Evolutionary conservation across 2,113 vertebrate species (phyloP), one percentile per base, ranked within the genome.

Genomic region (Malurus melanocephalus): DNA sequence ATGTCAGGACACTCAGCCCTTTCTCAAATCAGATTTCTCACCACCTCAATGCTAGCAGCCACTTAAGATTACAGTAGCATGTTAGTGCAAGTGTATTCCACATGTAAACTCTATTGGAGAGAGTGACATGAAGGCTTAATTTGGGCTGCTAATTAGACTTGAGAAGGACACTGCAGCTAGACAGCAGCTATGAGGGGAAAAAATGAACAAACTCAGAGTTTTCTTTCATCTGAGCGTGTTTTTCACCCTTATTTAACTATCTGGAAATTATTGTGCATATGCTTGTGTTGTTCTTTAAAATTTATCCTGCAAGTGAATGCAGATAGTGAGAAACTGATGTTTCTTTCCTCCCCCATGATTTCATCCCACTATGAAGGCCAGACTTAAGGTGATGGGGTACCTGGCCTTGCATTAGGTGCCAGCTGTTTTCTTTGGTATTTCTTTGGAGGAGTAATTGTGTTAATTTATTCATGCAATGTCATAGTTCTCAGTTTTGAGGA

Each of bases 381-480:
- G 18, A 23, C 27, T 87, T 65, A 30, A 81, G 81, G 66, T 93
- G 76, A 75, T 32, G 48, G 28, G 42, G 45, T 74, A 94, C 61
- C 65, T 69, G 87, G 66, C 59, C 66, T 94, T 94, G 52, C 16
- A 43, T 67, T 94, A 83, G 21, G 20, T 79, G 77, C 77, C 95
- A 91, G 75, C 90, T 88, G 78, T 95, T 96, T 96, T 93, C 68
- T 89, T 79, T 88, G 61, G 56, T 72, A 51, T 92, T 96, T 92
- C 64, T 92, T 91, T 93, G 87, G 43, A 67, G 35, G 20, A 87
- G 46, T 91, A 89, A 86, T 95, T 82, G 79, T 65, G 53, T 93
- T 92, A 93, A 94, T 94, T 96, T 95, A 93, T 96, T 92, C 65
- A 83, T 72, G 72, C 81, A 87, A 94, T 91, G 26, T 75, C 94